A percentile compares a stretch with the other conserved stretches of the same genome.
These are phyloP conservation scores for Pantelozetes paolii DNA, from an alignment of 2,888 invertebrate genomes.

Conservation along the genomic window DNA sequence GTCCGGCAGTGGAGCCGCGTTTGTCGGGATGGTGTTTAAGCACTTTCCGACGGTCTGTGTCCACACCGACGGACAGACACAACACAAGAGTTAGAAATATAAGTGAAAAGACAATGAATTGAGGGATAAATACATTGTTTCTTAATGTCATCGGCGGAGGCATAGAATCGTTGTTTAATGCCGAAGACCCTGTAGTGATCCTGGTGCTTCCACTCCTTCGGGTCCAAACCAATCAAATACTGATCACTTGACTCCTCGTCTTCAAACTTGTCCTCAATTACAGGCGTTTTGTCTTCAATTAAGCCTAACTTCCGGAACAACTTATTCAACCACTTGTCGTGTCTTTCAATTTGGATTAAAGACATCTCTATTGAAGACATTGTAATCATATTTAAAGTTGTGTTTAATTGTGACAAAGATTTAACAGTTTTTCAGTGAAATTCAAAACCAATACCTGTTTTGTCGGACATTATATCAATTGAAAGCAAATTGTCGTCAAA, in stretches of 20 bases:
- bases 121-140: constrained; percentile 71
- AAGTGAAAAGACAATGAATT: background rate
- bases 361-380: constrained; percentile 16
- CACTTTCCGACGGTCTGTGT: constrained; percentile 69
- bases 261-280: background rate
- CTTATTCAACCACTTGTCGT: background rate
- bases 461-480: background rate
- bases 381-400: background rate
- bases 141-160: constrained; percentile 87
- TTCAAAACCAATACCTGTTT: background rate
- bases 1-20: constrained; percentile 72
- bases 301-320: background rate
- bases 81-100: too few relatives aligned
- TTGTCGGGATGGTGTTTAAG: constrained; percentile 98
- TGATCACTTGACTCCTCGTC: constrained; percentile 60
- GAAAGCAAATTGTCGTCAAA: background rate
- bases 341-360: background rate
- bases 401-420: background rate
- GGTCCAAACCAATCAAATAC: constrained; percentile 81
- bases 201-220: constrained; percentile 94
- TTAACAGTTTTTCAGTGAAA: background rate
- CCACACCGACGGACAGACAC: constrained; percentile 41
- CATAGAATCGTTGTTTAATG: constrained; percentile 71
- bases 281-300: background rate
- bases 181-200: constrained; percentile 96